Evolutionary conservation across 2,888 invertebrate genomes (phyloP), one percentile per base, ranked within the genome.

Genomic region (Chrysopilus asiliformis): DNA sequence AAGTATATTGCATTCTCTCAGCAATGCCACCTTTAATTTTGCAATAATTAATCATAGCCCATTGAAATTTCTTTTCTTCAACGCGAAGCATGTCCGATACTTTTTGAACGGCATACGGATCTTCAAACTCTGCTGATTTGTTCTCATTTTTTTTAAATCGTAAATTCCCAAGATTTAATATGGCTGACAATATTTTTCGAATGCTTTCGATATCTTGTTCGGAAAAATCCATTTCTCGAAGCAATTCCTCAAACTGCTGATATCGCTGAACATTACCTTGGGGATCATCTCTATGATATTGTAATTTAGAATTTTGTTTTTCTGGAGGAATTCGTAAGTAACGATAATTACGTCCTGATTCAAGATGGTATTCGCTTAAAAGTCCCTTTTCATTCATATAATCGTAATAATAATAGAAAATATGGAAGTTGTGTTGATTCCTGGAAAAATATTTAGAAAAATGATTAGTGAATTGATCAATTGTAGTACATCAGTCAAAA

Each of bases 341-440:
- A 34, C 80, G 71, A 60, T 86, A 84, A 43, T 72, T 71, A 46
- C 79, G 70, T 20, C 76, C 76, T 1, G 71, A 58, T 34, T 79
- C 74, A 28, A 93, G 61, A 41, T 68, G 64, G 47, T 82, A 81
- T 29, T 78, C 71, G 25, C 73, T 70, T 26, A 81, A 63, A 38
- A 74, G 70, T 36, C 76, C 75, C 13, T 72, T 70, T 9, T 75
- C 69, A 47, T 77, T 75, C 56, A 91, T 71, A 4, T 79, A 84
- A 54, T 91, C 89, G 58, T 87, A 87, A 47, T 90, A 76, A 56
- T 86, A 90, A 64, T 93, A 91, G 44, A 93, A 74, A 15, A 89
- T 73, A 58, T 91, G 81, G 55, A 89, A 93, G 54, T 89, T 93
- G 34, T 85, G 79, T 58, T 91, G 87, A 42, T 71, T 71, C 68